These are phyloP conservation scores for Lepidothrix coronata DNA, from an alignment of 2,113 vertebrate species.

Conservation along the genomic window DNA sequence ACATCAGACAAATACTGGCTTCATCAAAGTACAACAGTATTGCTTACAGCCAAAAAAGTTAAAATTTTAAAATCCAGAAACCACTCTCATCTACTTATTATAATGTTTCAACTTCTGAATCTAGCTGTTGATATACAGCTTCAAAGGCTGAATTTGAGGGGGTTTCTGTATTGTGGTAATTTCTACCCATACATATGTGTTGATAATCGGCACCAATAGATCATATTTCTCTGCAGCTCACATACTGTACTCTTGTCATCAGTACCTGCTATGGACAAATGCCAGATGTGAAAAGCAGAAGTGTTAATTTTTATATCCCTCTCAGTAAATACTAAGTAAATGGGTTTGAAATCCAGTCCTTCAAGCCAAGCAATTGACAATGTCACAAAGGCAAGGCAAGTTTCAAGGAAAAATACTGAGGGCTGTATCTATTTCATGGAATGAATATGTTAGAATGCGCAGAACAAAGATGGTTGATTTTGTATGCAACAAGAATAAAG, in stretches of 20 bases:
- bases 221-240: background rate
- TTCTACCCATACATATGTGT: background rate
- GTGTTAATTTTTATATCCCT: background rate
- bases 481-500: slow-evolving; percentile 33
- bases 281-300: background rate
- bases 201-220: background rate
- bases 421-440: background rate
- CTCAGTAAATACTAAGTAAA: background rate
- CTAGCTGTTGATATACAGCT: background rate
- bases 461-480: slow-evolving; percentile 58
- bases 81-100: background rate
- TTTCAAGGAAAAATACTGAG: background rate
- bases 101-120: background rate
- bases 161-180: background rate
- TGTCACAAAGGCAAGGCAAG: background rate
- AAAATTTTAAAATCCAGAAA: background rate
- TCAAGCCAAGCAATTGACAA: background rate
- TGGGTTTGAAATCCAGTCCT: background rate
- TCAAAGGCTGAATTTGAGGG: background rate
- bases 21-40: background rate
- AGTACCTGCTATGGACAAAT: background rate
- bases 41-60: background rate
- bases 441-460: background rate
- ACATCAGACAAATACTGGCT: background rate
- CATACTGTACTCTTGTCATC: background rate